A percentile compares a stretch with the other conserved stretches of the same genome.
These are phyloP conservation scores for Smittia sp. DNA, from an alignment of 2,888 invertebrate genomes.

Conservation along the genomic window DNA sequence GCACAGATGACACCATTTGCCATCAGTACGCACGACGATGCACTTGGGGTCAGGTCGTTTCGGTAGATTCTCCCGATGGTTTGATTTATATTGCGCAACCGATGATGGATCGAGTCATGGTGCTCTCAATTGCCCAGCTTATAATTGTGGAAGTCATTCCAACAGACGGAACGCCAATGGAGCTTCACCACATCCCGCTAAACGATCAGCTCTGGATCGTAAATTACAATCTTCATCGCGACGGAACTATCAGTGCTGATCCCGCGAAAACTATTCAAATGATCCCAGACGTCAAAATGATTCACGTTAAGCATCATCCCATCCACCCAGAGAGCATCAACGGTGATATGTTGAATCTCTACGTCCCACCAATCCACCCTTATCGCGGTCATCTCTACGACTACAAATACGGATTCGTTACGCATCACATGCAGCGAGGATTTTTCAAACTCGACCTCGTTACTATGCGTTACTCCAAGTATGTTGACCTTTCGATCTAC, in stretches of 20 bases:
- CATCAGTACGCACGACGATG: constrained; percentile 67
- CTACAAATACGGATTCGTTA: constrained; percentile 72
- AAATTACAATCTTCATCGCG: constrained; percentile 56
- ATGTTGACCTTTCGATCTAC: constrained; percentile 68
- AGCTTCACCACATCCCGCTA: constrained; percentile 66
- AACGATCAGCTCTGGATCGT: constrained; percentile 73
- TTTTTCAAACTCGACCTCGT: constrained; percentile 70
- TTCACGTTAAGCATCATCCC: constrained; percentile 61
- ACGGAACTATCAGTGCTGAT: constrained; percentile 43
- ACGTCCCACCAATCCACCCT: constrained; percentile 60
- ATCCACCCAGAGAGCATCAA: constrained; percentile 73
- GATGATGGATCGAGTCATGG: constrained; percentile 64
- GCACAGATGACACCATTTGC: constrained; percentile 69
- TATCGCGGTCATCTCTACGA: constrained; percentile 52
- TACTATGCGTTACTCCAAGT: constrained; percentile 67
- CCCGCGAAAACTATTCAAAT: constrained; percentile 27
- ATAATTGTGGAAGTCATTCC: constrained; percentile 68
- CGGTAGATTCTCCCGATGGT: constrained; percentile 52
- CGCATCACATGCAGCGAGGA: constrained; percentile 68
- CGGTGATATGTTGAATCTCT: constrained; percentile 60
- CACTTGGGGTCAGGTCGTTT: constrained; percentile 70
- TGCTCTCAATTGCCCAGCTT: constrained; percentile 70
- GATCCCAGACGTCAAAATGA: constrained; percentile 34
- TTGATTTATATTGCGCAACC: constrained; percentile 74
- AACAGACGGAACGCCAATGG: constrained; percentile 70